Conservation (phyloP, 2,888 invertebrate species). For the Chymomyza amoena region DNA sequence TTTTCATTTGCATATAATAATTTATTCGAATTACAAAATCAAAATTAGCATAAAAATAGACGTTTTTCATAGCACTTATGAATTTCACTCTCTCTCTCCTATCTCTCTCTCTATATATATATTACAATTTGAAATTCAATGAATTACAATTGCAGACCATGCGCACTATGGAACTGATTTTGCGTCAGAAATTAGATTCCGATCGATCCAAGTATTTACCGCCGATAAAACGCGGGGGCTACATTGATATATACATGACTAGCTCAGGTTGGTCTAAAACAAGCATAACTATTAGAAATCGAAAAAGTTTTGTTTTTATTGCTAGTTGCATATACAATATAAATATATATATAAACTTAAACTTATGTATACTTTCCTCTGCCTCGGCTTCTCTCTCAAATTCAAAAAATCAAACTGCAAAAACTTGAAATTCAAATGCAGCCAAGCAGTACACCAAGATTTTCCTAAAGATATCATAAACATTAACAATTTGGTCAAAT, state of each 20-base stretch:
- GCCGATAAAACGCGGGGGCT: constrained; percentile 89
- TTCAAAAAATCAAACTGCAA: constrained; percentile 42
- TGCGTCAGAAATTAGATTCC: constrained; percentile 86
- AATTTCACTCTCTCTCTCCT: neutral
- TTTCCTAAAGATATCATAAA: neutral
- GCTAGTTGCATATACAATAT: constrained; percentile 3
- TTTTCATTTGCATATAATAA: constrained; percentile 22
- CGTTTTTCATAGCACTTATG: neutral
- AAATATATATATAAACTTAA: neutral
- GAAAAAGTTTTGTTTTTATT: neutral
- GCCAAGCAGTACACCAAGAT: neutral
- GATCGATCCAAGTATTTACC: constrained; percentile 89
- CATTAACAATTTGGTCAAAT: constrained; percentile 4
- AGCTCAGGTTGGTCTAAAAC: constrained; percentile 87
- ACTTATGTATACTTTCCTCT: constrained; percentile 27
- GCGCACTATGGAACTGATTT: constrained; percentile 87
- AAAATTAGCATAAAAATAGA: constrained; percentile 2
- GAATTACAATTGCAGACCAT: constrained; percentile 81
- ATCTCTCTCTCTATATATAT: constrained; percentile 11
- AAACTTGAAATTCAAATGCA: constrained; percentile 47
- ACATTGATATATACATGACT: constrained; percentile 90
- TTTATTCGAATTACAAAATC: constrained; percentile 1
- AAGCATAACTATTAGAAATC: neutral
- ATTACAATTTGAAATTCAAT: constrained; percentile 33
- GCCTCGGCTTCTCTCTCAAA: constrained; percentile 45